These are phyloP conservation scores for Micrasema longulum DNA, from an alignment of 1,140 invertebrate genomes.

Conservation along the genomic window DNA sequence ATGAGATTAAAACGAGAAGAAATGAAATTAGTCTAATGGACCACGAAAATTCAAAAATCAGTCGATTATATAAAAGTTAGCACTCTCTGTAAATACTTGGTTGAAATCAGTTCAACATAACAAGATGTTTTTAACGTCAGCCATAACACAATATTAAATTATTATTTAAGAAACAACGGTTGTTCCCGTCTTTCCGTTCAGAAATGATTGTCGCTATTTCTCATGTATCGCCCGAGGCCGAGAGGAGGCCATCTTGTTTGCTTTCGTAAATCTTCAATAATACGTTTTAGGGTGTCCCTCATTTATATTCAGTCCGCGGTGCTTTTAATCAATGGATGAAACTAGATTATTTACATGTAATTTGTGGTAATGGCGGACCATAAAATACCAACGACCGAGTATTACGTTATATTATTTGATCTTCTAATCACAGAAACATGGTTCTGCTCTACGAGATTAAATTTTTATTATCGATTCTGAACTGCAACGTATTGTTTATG, in stretches of 20 bases:
- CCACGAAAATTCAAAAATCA: too few species aligned
- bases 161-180: background rate
- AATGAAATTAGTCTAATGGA: too few species aligned
- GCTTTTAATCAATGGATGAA: slow-evolving; percentile 34
- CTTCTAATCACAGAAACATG: slow-evolving; percentile 29
- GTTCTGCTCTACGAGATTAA: slow-evolving; percentile 3
- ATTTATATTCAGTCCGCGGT: slow-evolving; percentile 28
- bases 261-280: slow-evolving; percentile 37
- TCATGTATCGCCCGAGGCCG: slow-evolving; percentile 5
- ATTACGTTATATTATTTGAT: slow-evolving; percentile 25
- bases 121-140: too few species aligned
- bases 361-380: slow-evolving; percentile 32
- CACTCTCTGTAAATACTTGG: too few species aligned
- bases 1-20: too few species aligned
- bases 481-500: slow-evolving; percentile 7
- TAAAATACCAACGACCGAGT: slow-evolving; percentile 16
- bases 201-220: slow-evolving; percentile 27
- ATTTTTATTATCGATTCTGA: slow-evolving; percentile 4
- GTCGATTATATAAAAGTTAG: too few species aligned
- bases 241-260: slow-evolving; percentile 25
- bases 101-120: too few species aligned
- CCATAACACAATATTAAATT: too few species aligned
- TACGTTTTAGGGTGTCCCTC: slow-evolving; percentile 30
- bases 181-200: slow-evolving; percentile 1
- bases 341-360: slow-evolving; percentile 37